Evolutionary conservation across 2,888 invertebrate genomes (phyloP), one percentile per base, ranked within the genome.

Genomic region (Melieria crassipennis): DNA sequence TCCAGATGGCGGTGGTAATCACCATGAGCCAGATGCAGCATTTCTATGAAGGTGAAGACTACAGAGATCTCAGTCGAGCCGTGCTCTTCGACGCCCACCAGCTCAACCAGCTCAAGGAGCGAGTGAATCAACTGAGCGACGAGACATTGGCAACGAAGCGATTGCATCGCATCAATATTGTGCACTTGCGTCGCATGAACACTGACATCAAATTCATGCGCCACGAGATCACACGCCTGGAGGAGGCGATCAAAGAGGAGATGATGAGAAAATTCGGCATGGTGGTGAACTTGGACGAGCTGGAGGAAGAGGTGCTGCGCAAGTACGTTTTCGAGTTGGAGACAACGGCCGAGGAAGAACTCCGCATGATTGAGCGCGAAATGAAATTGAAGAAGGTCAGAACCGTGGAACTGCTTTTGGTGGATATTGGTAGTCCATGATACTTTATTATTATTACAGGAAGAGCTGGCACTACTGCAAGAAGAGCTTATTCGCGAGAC

Each of bases 151-250:
- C 89, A 50, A 91, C 92, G 77, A 89, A 88, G 73, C 86, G 88
- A 48, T 89, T 90, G 78, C 91, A 92, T 78, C 92, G 92, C 80
- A 88, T 91, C 57, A 92, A 92, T 80, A 89, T 91, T 73, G 88
- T 89, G 0, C 93, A 94, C 81, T 82, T 93, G 70, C 89, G 90
- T 66, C 90, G 92, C 74, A 92, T 94, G 91, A 90, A 90, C 82
- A 87, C 91, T 0, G 93, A 94, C 81, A 88, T 92, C 11, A 89
- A 89, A 61, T 89, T 89, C 63, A 94, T 94, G 93, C 88, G 89
- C 7, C 84, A 85, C 0, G 88, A 89, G 69, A 91, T 92, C 1
- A 86, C 87, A 4, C 86, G 87, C 7, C 80, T 93, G 5, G 89
- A 91, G 69, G 88, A 88, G 2, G 87, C 86, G 80, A 89, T 90